Evolutionary conservation across 2,113 vertebrate genomes (phyloP).

Genomic region (Peucedramus taeniatus): DNA sequence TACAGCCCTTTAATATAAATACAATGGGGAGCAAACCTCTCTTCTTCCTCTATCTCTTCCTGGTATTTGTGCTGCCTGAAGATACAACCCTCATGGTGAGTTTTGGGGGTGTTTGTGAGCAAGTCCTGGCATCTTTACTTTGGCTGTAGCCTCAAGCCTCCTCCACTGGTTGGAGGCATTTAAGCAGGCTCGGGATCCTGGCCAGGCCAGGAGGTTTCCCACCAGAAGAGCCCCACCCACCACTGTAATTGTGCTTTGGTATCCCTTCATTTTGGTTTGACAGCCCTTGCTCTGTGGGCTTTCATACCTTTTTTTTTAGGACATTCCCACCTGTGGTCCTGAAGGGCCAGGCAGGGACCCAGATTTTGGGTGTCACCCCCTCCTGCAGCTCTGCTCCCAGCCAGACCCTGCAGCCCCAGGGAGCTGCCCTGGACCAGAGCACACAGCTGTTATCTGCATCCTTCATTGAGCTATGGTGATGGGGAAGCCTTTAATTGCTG

Average conservation of each 20-base stretch:
- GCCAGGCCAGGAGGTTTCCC: not conserved
- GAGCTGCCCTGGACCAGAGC: not conserved
- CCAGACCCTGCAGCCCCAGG: rapidly evolving
- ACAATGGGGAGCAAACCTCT: not conserved
- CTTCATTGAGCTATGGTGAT: not conserved
- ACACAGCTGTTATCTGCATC: not conserved
- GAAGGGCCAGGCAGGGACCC: not conserved
- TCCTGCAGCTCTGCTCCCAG: not conserved
- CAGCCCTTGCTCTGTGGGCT: not conserved
- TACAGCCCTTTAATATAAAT: not conserved
- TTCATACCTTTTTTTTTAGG: not conserved
- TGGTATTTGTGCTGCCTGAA: not conserved
- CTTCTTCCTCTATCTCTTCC: not conserved
- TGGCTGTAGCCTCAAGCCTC: not conserved
- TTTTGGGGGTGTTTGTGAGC: not conserved
- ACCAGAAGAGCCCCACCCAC: not conserved
- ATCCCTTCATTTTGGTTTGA: not conserved
- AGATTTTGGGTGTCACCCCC: rapidly evolving
- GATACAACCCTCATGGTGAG: not conserved
- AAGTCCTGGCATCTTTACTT: not conserved
- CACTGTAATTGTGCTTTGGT: not conserved
- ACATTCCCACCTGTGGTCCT: rapidly evolving
- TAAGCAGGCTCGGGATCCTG: not conserved
- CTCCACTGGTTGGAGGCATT: not conserved
- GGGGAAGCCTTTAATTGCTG: not conserved